phyloP scores from a whole-genome alignment of 2,797 vertebrate species.

The Hafferia zeledoni region DNA sequence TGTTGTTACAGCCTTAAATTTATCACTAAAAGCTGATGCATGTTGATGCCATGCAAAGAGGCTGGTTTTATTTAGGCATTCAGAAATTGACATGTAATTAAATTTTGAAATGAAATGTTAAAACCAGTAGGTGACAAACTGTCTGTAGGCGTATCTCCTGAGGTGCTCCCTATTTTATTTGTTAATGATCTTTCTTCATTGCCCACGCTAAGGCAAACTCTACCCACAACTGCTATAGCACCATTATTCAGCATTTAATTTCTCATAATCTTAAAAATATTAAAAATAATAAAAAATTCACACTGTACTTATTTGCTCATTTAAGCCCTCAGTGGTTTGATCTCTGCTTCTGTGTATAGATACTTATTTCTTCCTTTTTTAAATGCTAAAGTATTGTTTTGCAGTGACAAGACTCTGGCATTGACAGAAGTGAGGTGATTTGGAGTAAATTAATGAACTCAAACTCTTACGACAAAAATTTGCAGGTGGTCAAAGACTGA shows the following conservation, averaged over 20 bases:
- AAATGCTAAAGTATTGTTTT: not conserved
- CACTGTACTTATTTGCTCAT: not conserved
- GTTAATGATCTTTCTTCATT: constrained; percentile 47
- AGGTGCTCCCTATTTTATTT: constrained; percentile 55
- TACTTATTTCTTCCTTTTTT: not conserved
- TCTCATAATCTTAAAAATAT: not conserved
- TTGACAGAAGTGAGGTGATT: not conserved
- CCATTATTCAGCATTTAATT: not conserved
- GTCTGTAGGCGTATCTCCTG: constrained; percentile 72
- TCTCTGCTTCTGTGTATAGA: not conserved
- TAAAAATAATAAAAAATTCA: not conserved
- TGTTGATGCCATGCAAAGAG: not conserved
- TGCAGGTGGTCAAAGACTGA: not conserved
- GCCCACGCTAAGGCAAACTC: constrained; percentile 11
- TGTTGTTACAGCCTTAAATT: not conserved
- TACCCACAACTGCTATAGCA: not conserved
- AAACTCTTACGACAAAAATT: not conserved
- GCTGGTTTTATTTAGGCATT: constrained; percentile 48
- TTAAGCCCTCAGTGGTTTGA: not conserved
- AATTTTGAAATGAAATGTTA: constrained; percentile 69
- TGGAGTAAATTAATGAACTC: not conserved
- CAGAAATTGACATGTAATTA: constrained; percentile 65
- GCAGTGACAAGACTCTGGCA: not conserved
- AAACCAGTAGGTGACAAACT: constrained; percentile 72
- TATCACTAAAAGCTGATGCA: not conserved